phyloP scores from a whole-genome alignment of 2,113 vertebrate species.

The Sclerurus mexicanus region DNA sequence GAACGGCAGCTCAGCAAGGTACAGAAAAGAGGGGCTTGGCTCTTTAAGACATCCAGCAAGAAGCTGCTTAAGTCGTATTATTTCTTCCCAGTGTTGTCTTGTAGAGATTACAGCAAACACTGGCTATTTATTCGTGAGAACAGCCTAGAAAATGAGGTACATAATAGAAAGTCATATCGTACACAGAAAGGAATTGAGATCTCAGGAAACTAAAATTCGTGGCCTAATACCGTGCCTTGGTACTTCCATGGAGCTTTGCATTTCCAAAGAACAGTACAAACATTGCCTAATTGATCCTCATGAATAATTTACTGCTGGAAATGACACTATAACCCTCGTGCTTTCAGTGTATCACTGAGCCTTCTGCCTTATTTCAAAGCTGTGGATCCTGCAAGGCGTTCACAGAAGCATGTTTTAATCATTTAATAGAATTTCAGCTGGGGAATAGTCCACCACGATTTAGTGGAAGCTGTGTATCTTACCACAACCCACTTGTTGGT shows the following conservation, averaged over 20 bases:
- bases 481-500: background rate
- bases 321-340: slow-evolving; percentile 10
- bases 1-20: background rate
- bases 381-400: background rate
- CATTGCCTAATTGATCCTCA: slow-evolving; percentile 36
- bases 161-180: background rate
- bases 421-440: background rate
- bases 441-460: background rate
- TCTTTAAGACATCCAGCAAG: background rate
- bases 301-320: slow-evolving; percentile 46
- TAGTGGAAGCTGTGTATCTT: background rate
- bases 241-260: background rate
- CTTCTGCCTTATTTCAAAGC: background rate
- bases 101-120: background rate
- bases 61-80: background rate
- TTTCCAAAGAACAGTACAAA: slow-evolving; percentile 38
- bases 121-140: background rate
- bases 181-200: background rate
- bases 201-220: background rate
- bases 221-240: background rate
- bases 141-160: background rate
- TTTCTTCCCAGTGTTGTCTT: background rate
- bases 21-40: background rate
- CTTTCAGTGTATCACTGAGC: background rate
- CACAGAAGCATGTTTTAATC: background rate